Evolutionary conservation across 2,888 invertebrate species (phyloP).

Genomic region (Mythimna loreyi): DNA sequence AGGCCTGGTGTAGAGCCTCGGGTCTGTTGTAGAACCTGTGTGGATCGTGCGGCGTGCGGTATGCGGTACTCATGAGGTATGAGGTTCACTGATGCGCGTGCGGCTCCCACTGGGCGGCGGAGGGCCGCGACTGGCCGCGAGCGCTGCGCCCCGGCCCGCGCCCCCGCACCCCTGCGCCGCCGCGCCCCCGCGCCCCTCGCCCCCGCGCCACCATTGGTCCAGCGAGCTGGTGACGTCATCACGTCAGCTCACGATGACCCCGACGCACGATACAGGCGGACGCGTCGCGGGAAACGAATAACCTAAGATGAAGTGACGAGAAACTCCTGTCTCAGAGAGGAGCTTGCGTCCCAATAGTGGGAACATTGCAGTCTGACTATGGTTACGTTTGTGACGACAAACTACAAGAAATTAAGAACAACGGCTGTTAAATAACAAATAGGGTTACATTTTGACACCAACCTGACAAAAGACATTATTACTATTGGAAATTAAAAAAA

Average conservation of each 20-base stretch:
- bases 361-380: conserved; percentile 15
- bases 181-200: conserved; percentile 65
- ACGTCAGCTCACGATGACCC: conserved; percentile 81
- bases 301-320: neutral
- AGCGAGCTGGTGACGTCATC: conserved; percentile 83
- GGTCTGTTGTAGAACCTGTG: conserved; percentile 46
- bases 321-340: too few species aligned
- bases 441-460: neutral
- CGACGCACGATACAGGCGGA: conserved; percentile 59
- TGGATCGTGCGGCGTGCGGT: conserved; percentile 74
- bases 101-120: conserved; percentile 82
- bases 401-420: neutral
- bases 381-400: neutral
- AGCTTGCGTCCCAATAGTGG: conserved; percentile 28
- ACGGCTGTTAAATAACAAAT: neutral
- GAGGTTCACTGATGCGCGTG: conserved; percentile 70
- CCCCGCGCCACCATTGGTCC: conserved; percentile 72
- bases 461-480: neutral
- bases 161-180: conserved; percentile 63
- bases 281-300: conserved; percentile 46
- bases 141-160: conserved; percentile 69
- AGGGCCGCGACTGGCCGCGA: conserved; percentile 80
- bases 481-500: too few species aligned
- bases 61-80: conserved; percentile 62
- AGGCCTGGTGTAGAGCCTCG: conserved; percentile 40